Evolutionary conservation across 2,113 vertebrate species (phyloP), one percentile per base, ranked within the genome.

Genomic region (Peromyscus polionotus): DNA sequence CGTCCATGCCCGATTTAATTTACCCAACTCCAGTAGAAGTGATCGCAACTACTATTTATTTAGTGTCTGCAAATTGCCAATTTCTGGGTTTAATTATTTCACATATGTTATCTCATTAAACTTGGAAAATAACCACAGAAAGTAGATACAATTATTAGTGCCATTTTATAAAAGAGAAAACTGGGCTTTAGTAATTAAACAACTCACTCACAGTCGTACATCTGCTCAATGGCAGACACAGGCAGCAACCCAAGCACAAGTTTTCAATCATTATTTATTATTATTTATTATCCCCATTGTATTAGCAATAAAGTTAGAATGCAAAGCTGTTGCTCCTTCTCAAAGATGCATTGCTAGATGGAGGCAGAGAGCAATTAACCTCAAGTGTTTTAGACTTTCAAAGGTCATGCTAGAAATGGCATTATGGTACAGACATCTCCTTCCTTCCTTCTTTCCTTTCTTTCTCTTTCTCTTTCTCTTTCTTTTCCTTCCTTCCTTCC

Each of bases 1-100:
- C 11, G 36, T 96, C n/a, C 45, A 84, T 90, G 73, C 39, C n/a
- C 90, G 89, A 91, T 90, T 96, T 93, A 72, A 93, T 89, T 96
- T 96, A 93, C 48, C 19, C 57, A 88, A 42, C 31, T 96, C 11
- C 75, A 94, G 68, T 39, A 89, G 80, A 97, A 96, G 31, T 28
- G 36, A 84, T 77, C 76, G 68, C 45, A 73, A 48, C 45, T 92
- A 61, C 84, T 92, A 96, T 96, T 93, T 96, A 87, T 87, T 65
- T 90, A 92, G 68, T 65, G 7, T 80, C 93, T 95, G 88, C 4
- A 96, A 87, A 93, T 93, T 93, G 89, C 54, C 36, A 93, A 0
- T 93, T 75, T 4, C 83, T 90, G 36, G n/a, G 11, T 88, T 95
- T 93, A 95, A 91, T 91, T 93, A 33, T 42, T 85, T 96, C 79